phyloP scores from a whole-genome alignment of 2,797 vertebrate species.

The Pseudochromis fuscus region DNA sequence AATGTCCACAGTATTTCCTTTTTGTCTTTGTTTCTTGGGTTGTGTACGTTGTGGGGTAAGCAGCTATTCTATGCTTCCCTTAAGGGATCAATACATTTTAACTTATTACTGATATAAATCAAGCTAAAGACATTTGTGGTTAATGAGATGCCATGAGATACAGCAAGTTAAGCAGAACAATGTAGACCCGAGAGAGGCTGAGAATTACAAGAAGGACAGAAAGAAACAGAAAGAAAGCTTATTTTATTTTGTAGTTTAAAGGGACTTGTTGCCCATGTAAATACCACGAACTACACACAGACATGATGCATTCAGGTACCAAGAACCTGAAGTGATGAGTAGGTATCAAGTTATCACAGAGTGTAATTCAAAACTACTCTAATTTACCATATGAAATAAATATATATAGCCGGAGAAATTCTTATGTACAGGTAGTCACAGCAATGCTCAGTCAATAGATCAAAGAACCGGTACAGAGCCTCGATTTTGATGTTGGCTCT shows the following conservation, averaged over 20 bases:
- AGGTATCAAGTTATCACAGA: background rate
- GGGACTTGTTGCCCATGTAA: too few species aligned
- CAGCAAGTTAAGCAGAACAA: conserved; percentile 51
- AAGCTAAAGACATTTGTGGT: conserved; percentile 37
- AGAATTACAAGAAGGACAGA: background rate
- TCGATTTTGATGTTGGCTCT: background rate
- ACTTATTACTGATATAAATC: conserved; percentile 61
- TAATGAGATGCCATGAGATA: conserved; percentile 47
- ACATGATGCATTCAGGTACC: too few species aligned
- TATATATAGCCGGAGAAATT: background rate
- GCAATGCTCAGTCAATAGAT: background rate
- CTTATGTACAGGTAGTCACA: background rate
- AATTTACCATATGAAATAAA: background rate
- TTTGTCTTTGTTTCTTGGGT: background rate
- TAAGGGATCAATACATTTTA: conserved; percentile 56
- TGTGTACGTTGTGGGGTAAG: background rate
- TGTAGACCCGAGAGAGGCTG: conserved; percentile 12
- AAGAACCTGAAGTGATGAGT: background rate
- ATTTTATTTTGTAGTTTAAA: background rate
- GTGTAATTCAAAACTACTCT: background rate
- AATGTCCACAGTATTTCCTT: background rate
- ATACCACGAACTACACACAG: too few species aligned
- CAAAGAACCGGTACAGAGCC: background rate
- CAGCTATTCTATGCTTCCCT: conserved; percentile 12
- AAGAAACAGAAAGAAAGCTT: background rate